Percentiles rank a stretch among this genome's conserved stretches.
phyloP scores from a whole-genome alignment of 2,113 vertebrate genomes.

The Mixornis gularis region DNA sequence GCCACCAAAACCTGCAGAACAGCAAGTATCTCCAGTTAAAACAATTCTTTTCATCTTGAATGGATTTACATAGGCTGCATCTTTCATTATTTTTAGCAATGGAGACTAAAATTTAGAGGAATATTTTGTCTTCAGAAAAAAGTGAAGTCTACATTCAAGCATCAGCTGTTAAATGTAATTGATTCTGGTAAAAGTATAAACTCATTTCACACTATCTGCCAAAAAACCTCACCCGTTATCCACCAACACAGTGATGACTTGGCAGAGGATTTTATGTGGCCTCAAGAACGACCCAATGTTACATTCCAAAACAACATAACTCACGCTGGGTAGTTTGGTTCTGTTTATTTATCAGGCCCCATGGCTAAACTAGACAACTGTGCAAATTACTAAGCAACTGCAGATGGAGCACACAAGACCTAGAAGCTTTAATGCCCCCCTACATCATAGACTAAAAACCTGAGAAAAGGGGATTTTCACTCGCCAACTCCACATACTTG shows the following conservation, averaged over 20 bases:
- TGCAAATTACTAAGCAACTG: background rate
- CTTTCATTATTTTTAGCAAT: background rate
- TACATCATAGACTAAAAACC: background rate
- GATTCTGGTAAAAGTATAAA: background rate
- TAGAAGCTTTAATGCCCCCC: background rate
- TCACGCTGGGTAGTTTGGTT: background rate
- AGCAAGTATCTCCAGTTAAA: background rate
- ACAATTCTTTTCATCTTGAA: background rate
- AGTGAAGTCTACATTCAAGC: background rate
- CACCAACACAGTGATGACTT: background rate
- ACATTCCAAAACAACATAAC: background rate
- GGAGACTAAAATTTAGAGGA: background rate
- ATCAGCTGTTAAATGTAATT: background rate
- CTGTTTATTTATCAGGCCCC: background rate
- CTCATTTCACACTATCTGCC: background rate
- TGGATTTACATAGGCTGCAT: background rate
- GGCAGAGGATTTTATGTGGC: background rate
- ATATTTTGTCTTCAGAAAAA: background rate
- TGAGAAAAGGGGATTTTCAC: background rate
- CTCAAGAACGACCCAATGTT: background rate
- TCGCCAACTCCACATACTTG: background rate
- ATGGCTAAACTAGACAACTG: background rate
- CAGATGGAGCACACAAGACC: background rate
- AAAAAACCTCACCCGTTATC: rapidly evolving
- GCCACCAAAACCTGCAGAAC: background rate